These are phyloP conservation scores for Drosophila tropicalis DNA, from an alignment of 1,140 invertebrate genomes.

Conservation along the genomic window DNA sequence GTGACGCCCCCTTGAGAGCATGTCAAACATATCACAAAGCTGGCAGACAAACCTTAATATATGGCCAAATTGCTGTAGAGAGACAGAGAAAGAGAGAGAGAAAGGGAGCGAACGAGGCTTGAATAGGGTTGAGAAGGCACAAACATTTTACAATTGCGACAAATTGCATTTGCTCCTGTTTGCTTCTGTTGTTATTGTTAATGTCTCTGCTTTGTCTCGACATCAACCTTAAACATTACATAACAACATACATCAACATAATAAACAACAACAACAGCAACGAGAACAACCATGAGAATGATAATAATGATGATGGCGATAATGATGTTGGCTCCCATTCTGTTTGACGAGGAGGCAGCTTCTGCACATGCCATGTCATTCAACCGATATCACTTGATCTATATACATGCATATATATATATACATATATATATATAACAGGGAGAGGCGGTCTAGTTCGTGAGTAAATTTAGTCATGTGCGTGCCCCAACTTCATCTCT, in stretches of 20 bases:
- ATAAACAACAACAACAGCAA: slow-evolving; percentile 60
- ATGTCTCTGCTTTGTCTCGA: slow-evolving; percentile 40
- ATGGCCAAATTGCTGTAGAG: slow-evolving; percentile 10
- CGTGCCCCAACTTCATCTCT: slow-evolving; percentile 69
- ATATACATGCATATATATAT: not conserved
- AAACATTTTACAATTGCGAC: slow-evolving; percentile 70
- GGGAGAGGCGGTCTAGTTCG: slow-evolving; percentile 42
- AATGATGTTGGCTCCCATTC: slow-evolving; percentile 21
- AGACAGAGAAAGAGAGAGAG: no score
- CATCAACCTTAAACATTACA: slow-evolving; percentile 76
- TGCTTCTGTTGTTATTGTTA: slow-evolving; percentile 30
- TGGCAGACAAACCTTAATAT: slow-evolving; percentile 26
- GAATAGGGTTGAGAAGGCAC: not conserved
- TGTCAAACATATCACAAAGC: slow-evolving; percentile 74
- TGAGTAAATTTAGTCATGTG: slow-evolving; percentile 68
- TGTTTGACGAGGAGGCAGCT: slow-evolving; percentile 23
- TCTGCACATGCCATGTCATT: slow-evolving; percentile 67
- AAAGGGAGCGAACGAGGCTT: not conserved
- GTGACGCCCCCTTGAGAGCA: slow-evolving; percentile 32
- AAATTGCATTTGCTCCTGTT: slow-evolving; percentile 72
- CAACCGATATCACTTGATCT: slow-evolving; percentile 63
- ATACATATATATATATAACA: not conserved
- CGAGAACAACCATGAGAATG: not conserved
- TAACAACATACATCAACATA: slow-evolving; percentile 73
- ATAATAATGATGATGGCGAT: slow-evolving; percentile 3